These are phyloP conservation scores for Taenioides sp. DNA, from an alignment of 2,797 vertebrate genomes.

Conservation along the genomic window DNA sequence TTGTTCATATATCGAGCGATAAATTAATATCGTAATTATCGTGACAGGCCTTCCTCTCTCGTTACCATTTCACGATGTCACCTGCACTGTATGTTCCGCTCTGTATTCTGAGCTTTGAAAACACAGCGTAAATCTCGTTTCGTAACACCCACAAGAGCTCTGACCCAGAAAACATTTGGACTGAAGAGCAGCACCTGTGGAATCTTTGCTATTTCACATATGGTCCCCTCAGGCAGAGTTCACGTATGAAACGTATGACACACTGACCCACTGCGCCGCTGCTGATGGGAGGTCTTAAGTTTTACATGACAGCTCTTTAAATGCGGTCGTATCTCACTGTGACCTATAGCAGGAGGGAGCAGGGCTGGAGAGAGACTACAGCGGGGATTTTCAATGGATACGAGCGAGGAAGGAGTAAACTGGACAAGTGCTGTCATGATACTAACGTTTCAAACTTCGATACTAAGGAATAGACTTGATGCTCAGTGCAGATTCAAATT, in stretches of 20 bases:
- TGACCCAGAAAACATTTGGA: conserved; percentile 55
- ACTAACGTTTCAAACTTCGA: no score
- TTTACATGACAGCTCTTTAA: conserved; percentile 1
- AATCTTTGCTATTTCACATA: conserved; percentile 31
- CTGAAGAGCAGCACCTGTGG: background rate
- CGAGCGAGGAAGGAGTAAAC: no score
- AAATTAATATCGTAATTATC: no score
- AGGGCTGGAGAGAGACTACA: no score
- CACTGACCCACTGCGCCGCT: conserved; percentile 57
- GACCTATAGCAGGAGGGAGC: background rate
- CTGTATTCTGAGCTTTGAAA: conserved; percentile 22
- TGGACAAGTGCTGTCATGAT: no score
- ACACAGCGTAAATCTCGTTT: conserved; percentile 40
- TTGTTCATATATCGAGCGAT: no score
- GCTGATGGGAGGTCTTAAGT: conserved; percentile 29
- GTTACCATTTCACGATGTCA: background rate
- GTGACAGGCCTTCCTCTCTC: background rate
- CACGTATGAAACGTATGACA: conserved; percentile 40
- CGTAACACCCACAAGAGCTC: conserved; percentile 1
- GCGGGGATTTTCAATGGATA: no score
- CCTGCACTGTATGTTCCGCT: background rate
- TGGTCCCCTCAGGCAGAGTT: conserved; percentile 30
- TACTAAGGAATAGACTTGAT: no score
- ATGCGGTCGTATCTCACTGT: background rate
- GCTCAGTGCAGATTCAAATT: no score